Conservation (phyloP, 2,888 invertebrate species). For the Lochmaea capreae region DNA sequence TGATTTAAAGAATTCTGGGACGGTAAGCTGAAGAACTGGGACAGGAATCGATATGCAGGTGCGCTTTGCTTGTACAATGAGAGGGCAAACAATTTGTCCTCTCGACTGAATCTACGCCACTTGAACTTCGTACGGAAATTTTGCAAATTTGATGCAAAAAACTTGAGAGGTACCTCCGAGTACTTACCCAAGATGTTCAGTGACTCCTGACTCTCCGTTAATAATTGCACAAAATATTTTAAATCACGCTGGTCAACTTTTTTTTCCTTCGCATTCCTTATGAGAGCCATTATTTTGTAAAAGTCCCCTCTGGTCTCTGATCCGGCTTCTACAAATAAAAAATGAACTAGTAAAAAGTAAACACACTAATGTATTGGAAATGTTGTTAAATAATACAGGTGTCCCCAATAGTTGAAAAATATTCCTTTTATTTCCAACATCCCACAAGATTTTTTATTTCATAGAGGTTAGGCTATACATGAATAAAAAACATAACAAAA, state of each 20-base stretch:
- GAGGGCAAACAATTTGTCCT: not conserved
- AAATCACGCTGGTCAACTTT: not conserved
- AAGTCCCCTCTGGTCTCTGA: not conserved
- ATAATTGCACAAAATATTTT: not conserved
- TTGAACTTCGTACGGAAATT: not conserved
- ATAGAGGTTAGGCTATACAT: too few species aligned
- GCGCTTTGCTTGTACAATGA: conserved; percentile 3
- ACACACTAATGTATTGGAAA: too few species aligned
- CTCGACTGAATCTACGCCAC: not conserved
- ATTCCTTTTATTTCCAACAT: too few species aligned
- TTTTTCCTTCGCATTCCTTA: not conserved
- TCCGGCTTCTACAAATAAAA: not conserved
- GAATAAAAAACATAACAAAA: too few species aligned
- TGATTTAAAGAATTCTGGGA: not conserved
- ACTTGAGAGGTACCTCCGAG: not conserved
- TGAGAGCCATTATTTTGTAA: not conserved
- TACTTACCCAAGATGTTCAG: not conserved
- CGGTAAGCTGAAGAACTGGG: not conserved
- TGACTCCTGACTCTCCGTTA: not conserved
- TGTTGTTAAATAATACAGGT: too few species aligned
- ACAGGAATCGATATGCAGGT: not conserved
- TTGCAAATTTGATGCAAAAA: not conserved
- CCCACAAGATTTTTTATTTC: too few species aligned
- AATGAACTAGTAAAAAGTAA: too few species aligned
- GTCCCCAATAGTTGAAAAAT: too few species aligned